Percentiles rank a stretch among this genome's conserved stretches.
Evolutionary conservation across 2,888 invertebrate genomes (phyloP).

Genomic region (Mesoligia furuncula): DNA sequence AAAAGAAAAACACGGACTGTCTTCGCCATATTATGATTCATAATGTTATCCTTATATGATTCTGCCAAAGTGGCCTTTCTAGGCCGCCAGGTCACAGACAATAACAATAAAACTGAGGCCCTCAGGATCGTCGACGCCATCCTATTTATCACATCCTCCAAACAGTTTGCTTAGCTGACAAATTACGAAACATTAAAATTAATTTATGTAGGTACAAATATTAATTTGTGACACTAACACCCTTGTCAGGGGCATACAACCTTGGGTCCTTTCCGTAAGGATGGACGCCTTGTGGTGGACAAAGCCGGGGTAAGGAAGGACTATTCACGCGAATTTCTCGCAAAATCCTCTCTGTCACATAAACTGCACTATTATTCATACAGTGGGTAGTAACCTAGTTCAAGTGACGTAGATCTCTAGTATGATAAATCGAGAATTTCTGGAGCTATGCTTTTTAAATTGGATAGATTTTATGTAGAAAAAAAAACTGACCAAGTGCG

Average conservation of each 20-base stretch:
- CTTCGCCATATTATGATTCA: too few relatives aligned
- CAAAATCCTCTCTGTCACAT: conserved; percentile 82
- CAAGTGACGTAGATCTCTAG: conserved; percentile 78
- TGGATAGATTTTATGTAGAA: conserved; percentile 24
- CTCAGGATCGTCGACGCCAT: neutral
- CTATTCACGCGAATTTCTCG: conserved; percentile 82
- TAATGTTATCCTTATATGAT: too few relatives aligned
- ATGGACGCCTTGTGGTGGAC: conserved; percentile 78
- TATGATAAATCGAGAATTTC: conserved; percentile 80
- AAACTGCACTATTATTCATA: conserved; percentile 86
- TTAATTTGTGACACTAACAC: conserved; percentile 76
- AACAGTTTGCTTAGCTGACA: conserved; percentile 57
- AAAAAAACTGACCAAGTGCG: neutral
- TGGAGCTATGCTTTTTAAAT: conserved; percentile 62
- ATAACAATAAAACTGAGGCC: conserved; percentile 36
- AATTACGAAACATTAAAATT: conserved; percentile 68
- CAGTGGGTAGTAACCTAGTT: conserved; percentile 75
- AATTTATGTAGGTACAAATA: conserved; percentile 73
- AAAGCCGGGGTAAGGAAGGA: conserved; percentile 73
- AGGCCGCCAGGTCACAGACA: neutral
- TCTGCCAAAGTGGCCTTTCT: too few relatives aligned
- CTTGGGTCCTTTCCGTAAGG: conserved; percentile 69
- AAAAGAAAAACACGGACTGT: too few relatives aligned
- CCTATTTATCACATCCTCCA: conserved; percentile 37
- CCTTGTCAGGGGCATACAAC: conserved; percentile 75